Evolutionary conservation across 2,797 vertebrate genomes (phyloP).

Genomic region (Avahi laniger): DNA sequence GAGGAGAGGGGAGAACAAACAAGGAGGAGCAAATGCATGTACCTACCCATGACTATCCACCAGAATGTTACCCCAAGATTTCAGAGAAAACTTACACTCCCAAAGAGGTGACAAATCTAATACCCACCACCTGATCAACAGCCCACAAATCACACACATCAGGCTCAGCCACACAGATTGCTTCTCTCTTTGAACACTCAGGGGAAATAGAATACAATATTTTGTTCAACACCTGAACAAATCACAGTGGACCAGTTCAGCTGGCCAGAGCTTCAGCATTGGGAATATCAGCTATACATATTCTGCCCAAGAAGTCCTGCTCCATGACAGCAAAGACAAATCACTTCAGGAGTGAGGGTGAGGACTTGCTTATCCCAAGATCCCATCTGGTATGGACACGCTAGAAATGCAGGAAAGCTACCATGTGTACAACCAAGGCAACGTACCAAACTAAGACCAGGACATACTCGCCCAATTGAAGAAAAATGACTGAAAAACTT

Average conservation of each 20-base stretch:
- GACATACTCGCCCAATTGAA: neutral
- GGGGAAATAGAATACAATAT: neutral
- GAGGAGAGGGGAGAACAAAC: neutral
- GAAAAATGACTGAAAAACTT: neutral
- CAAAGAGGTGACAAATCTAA: neutral
- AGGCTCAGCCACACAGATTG: neutral
- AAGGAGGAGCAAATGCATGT: neutral
- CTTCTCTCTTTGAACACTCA: neutral
- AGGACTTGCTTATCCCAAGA: neutral
- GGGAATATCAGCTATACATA: neutral
- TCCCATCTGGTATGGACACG: neutral
- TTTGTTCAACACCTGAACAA: neutral
- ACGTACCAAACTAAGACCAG: neutral
- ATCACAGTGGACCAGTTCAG: neutral
- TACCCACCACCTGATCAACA: neutral
- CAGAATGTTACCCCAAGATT: neutral
- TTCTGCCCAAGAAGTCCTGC: neutral
- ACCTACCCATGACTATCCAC: neutral
- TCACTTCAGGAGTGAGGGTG: neutral
- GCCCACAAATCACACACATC: neutral
- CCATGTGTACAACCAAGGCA: too few relatives aligned
- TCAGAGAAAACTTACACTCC: neutral
- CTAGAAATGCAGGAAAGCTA: neutral
- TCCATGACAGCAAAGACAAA: neutral
- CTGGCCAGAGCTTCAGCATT: neutral